These are phyloP conservation scores for Paraescarpia echinospica DNA, from an alignment of 1,140 invertebrate species.

Conservation along the genomic window DNA sequence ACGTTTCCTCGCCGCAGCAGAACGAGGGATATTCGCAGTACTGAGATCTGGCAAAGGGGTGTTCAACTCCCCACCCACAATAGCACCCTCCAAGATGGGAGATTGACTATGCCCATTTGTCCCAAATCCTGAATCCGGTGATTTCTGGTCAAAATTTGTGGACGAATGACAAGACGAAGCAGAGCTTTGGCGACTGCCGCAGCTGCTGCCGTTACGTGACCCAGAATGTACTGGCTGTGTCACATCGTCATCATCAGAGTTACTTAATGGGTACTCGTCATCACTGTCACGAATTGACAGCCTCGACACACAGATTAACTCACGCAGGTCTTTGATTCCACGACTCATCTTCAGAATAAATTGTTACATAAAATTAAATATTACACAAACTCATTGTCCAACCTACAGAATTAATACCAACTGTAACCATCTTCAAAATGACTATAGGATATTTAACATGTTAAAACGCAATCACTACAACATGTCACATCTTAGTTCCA, in stretches of 20 bases:
- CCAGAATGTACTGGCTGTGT: not conserved
- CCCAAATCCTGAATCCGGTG: conserved; percentile 49
- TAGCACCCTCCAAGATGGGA: conserved; percentile 19
- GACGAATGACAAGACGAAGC: not conserved
- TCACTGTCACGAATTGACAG: conserved; percentile 49
- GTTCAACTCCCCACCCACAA: not conserved
- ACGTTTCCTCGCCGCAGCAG: conserved; percentile 17
- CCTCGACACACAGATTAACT: conserved; percentile 54
- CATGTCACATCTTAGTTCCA: not conserved
- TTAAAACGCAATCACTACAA: not conserved
- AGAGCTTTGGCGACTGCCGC: conserved; percentile 22
- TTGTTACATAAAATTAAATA: conserved; percentile 11
- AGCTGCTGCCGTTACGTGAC: not conserved
- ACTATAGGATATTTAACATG: not conserved
- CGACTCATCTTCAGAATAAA: conserved; percentile 43
- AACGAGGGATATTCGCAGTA: not conserved
- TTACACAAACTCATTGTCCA: not conserved
- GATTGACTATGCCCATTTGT: conserved; percentile 43
- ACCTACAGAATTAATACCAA: conserved; percentile 9
- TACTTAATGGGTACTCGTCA: conserved; percentile 38
- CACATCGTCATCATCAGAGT: conserved; percentile 37
- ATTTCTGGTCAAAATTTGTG: conserved; percentile 23
- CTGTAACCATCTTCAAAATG: not conserved
- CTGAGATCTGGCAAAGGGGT: not conserved
- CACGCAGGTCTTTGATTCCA: conserved; percentile 51